Evolutionary conservation across 2,888 invertebrate species (phyloP), one percentile per base, ranked within the genome.

Genomic region (Diploptera punctata): DNA sequence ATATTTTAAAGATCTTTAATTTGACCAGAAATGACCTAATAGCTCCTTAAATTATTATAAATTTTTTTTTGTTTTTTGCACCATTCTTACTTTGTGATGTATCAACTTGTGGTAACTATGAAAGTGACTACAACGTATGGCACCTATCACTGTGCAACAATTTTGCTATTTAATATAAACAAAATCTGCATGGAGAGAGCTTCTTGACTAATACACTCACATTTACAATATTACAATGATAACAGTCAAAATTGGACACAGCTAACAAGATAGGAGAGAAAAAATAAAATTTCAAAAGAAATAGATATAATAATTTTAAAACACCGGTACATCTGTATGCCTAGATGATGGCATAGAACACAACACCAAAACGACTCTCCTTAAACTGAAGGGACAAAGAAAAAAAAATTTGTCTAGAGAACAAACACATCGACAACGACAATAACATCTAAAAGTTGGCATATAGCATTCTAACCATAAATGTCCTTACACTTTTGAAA

Each of bases 281-380:
- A 18, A 38, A 61, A n/a, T n/a, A n/a, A 61, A 21, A 61, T n/a
- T n/a, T 33, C n/a, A 19, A 19, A 38, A 10, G 54, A 61, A 61
- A 4, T 10, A 49, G n/a, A 49, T n/a, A n/a, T 18, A 7, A 31
- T 57, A 29, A 24, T 21, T 31, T n/a, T 60, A 61, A 61, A 61
- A 61, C 62, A 57, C 26, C 24, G 29, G 57, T 43, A 69, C 44
- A 69, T 29, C 10, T 33, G 26, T 24, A 38, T 60, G 31, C 38
- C 54, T 24, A 57, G 26, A 69, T 29, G 38, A 60, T 26, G 54
- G 43, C 43, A 69, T 60, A 38, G 21, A 69, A 69, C 43, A 70
- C 69, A 69, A 69, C 62, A 70, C 29, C 70, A 70, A 70, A 70
- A 61, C 26, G 69, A 60, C 44, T 69, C 21, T 69, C n/a, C 70